Percentiles rank a stretch among this genome's conserved stretches.
phyloP scores from a whole-genome alignment of 2,113 vertebrate genomes.

The Sinocyclocheilus maitianheensis region DNA sequence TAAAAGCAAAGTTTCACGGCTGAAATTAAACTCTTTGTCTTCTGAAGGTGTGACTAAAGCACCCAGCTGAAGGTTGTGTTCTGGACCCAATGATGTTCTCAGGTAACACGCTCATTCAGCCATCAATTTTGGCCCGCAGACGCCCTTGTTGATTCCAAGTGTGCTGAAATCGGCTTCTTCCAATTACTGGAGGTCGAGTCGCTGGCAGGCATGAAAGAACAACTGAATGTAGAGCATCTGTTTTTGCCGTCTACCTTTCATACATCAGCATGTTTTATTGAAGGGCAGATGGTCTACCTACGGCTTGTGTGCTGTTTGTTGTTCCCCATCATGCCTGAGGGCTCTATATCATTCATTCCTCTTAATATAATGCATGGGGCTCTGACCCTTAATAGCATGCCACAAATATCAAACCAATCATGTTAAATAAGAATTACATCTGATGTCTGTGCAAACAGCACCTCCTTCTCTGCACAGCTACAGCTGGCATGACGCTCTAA shows the following conservation, averaged over 20 bases:
- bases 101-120: not conserved
- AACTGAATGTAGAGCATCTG: constrained; percentile 60
- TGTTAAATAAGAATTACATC: constrained; percentile 47
- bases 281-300: constrained; percentile 1
- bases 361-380: constrained; percentile 35
- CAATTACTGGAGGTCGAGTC: not conserved
- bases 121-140: not conserved
- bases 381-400: constrained; percentile 59
- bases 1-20: not conserved
- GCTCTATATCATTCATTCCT: constrained; percentile 56
- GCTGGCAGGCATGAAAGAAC: not conserved
- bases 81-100: not conserved
- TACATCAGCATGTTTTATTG: constrained; percentile 34
- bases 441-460: constrained; percentile 35
- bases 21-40: not conserved
- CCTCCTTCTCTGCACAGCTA: not conserved
- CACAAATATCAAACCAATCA: constrained; percentile 53
- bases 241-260: constrained; percentile 40
- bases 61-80: constrained; percentile 2
- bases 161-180: not conserved
- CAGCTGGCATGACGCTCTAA: not conserved
- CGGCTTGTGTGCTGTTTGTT: constrained; percentile 40
- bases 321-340: constrained; percentile 11
- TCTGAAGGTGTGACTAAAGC: not conserved
- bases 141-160: not conserved